Base-by-base conservation (phyloP, 2,888 invertebrate genomes). In the Drosophila acutilabella region DNA sequence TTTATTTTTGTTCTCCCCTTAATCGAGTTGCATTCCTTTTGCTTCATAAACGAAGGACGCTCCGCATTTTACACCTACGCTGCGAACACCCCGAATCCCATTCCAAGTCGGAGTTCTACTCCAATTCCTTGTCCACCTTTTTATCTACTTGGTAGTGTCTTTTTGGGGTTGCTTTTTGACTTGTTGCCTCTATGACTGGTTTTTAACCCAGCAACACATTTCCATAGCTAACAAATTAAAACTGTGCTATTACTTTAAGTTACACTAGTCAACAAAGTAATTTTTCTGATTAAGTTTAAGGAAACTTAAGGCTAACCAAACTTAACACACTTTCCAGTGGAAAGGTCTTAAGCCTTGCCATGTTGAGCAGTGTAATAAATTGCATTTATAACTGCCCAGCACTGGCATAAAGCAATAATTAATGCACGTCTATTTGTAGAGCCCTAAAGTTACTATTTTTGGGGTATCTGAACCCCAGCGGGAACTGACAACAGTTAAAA, bases 61-160 rank as follows among this genome's bases (percentile, higher is more conserved):
- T 85, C 68, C 65, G 60, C 64, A 73, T 70, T 71, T 81, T 77
- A 78, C 84, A 88, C 84, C 84, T 87, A 88, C 89, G 77, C 78
- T n/a, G 18, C 53, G 18, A 1, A 41, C n/a, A 18, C 11, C 23
- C 10, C 41, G n/a, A 40, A 23, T 26, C 23, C 26, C 7, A 8
- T 8, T 30, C 30, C 30, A 8, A 30, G 8, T 30, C 30, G 30
- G 1, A 30, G 30, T 30, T 30, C 8, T 2, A 20, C 33, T 16
- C 33, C 42, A 26, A 36, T 13, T 36, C 13, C 13, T 36, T 13
- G 11, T 13, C 23, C 8, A 23, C 11, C 47, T 57, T 30, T 53
- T 60, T 41, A 53, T 68, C 50, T 13, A 54, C 8, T 67, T 78
- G 59, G 53, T 62, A 42, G 18, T 38, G 7, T 30, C 6, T 30